Percentiles rank a stretch among this genome's conserved stretches.
Evolutionary conservation across 2,888 invertebrate genomes (phyloP).

Genomic region (Drosophila cracens): DNA sequence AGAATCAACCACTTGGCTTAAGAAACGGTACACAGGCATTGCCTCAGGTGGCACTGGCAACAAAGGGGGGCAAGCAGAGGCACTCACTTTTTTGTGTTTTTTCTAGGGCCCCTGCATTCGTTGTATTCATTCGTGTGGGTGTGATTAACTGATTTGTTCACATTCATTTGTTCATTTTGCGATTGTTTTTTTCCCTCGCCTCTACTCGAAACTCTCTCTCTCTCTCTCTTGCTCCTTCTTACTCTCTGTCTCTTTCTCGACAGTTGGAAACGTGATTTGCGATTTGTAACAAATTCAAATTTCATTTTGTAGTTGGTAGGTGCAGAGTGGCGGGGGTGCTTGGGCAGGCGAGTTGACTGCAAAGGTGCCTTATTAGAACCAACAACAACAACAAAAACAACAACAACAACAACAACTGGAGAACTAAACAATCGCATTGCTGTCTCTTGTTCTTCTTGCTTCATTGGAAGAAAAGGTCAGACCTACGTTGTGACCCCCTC

Average conservation of each 20-base stretch:
- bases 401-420: conserved; percentile 33
- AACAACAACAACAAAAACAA: conserved; percentile 15
- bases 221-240: background rate
- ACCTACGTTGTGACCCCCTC: conserved; percentile 64
- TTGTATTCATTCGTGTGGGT: conserved; percentile 78
- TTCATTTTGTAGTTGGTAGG: conserved; percentile 43
- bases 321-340: background rate
- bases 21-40: conserved; percentile 21
- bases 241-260: conserved; percentile 6
- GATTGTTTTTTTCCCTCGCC: conserved; percentile 49
- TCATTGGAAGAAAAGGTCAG: conserved; percentile 68
- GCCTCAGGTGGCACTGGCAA: conserved; percentile 27
- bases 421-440: conserved; percentile 1
- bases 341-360: conserved; percentile 14
- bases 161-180: conserved; percentile 81
- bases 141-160: conserved; percentile 84
- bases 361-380: conserved; percentile 54
- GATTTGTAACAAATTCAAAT: conserved; percentile 83
- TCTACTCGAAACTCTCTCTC: conserved; percentile 10
- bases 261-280: conserved; percentile 82
- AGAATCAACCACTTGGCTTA: conserved; percentile 70
- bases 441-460: conserved; percentile 23
- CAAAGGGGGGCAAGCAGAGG: background rate
- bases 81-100: conserved; percentile 6
- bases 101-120: conserved; percentile 37